Percentiles rank a stretch among this genome's conserved stretches.
These are phyloP conservation scores for Sebastiscus albofasciatus DNA, from an alignment of 2,797 vertebrate genomes.

Conservation along the genomic window DNA sequence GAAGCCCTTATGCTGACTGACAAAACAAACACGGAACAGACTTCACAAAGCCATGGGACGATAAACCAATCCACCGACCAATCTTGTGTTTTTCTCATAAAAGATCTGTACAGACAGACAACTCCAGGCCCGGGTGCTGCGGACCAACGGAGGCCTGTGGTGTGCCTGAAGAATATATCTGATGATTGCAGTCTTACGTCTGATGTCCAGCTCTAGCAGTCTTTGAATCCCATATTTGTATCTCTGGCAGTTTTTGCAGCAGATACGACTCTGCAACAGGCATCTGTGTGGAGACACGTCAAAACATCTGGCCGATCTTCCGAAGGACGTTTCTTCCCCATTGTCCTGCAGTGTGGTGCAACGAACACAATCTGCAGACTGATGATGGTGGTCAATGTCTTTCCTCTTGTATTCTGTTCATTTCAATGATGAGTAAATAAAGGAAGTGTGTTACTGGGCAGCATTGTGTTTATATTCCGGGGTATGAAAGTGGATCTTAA, in stretches of 20 bases:
- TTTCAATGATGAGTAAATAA: constrained; percentile 28
- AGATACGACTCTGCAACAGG: constrained; percentile 3
- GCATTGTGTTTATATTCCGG: not conserved
- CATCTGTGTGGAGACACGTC: not conserved
- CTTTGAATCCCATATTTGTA: constrained; percentile 8
- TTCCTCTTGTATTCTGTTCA: constrained; percentile 10
- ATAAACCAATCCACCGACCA: constrained; percentile 7
- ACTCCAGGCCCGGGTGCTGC: not conserved
- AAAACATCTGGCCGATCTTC: not conserved
- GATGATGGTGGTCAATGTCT: constrained; percentile 2
- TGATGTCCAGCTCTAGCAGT: constrained; percentile 10
- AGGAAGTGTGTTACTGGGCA: constrained; percentile 23
- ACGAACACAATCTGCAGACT: constrained; percentile 16
- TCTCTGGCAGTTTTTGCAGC: constrained; percentile 15
- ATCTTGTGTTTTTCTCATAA: constrained; percentile 24
- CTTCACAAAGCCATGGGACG: constrained; percentile 58
- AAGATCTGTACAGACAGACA: constrained; percentile 43
- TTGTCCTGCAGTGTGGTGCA: not conserved
- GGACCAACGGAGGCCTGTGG: constrained; percentile 12
- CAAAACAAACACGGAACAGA: constrained; percentile 49
- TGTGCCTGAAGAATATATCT: constrained; percentile 12
- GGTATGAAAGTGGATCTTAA: constrained; percentile 35
- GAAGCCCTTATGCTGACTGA: constrained; percentile 73
- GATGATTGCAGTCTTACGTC: not conserved
- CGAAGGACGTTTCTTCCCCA: not conserved